These are phyloP conservation scores for Lepilemur septentrionalis DNA, from an alignment of 2,797 vertebrate genomes.

Conservation along the genomic window DNA sequence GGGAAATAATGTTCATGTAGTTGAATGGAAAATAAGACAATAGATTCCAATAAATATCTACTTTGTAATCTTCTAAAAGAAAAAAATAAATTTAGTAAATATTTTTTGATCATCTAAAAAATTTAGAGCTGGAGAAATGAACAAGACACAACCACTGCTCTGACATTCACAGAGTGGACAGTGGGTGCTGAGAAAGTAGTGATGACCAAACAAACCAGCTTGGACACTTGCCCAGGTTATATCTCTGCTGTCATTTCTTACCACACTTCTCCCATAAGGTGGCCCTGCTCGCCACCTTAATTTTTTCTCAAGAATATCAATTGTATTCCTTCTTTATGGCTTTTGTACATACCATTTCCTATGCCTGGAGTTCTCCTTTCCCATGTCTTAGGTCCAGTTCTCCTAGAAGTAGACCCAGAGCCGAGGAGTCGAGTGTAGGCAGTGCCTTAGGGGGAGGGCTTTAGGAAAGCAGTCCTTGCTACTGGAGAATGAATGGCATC, in stretches of 20 bases:
- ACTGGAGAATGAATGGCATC: neutral
- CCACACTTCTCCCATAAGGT: neutral
- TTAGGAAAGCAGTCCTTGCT: neutral
- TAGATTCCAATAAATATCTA: neutral
- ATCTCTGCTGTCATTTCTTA: neutral
- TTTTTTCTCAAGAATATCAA: neutral
- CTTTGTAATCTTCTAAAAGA: neutral
- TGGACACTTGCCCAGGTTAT: accelerated
- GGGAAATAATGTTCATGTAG: neutral
- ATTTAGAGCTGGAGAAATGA: neutral
- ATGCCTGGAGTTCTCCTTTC: neutral
- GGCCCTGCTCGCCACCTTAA: neutral
- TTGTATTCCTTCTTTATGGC: neutral
- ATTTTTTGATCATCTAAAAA: neutral
- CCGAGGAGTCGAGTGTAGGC: neutral
- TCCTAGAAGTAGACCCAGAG: neutral
- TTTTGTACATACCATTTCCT: neutral
- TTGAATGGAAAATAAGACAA: neutral
- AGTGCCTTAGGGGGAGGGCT: neutral
- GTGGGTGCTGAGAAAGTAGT: accelerated
- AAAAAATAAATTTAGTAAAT: neutral
- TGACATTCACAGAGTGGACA: neutral
- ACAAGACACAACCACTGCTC: accelerated
- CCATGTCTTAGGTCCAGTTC: neutral
- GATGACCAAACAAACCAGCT: neutral